phyloP scores from a whole-genome alignment of 2,797 vertebrate species.

The Erpetoichthys calabaricus region DNA sequence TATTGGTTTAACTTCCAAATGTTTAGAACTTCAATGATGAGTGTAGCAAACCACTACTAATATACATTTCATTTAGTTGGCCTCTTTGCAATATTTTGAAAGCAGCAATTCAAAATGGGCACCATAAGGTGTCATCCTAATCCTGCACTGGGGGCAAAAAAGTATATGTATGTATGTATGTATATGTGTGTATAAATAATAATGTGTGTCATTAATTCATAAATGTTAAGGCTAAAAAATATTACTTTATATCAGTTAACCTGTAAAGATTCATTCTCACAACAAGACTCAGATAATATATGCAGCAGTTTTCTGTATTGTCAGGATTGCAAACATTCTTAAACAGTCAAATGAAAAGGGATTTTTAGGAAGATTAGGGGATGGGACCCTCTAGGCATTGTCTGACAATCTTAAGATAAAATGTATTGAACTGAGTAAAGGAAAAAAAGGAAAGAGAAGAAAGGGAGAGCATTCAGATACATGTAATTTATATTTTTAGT shows the following conservation, averaged over 20 bases:
- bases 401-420: slow-evolving; percentile 94
- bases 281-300: slow-evolving; percentile 51
- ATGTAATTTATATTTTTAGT: slow-evolving; percentile 28
- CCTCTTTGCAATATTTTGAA: too few species aligned
- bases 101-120: too few species aligned
- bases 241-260: slow-evolving; percentile 66
- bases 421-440: slow-evolving; percentile 46
- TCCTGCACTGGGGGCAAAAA: not conserved
- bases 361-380: slow-evolving; percentile 98
- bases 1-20: too few species aligned
- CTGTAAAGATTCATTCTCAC: slow-evolving; percentile 59
- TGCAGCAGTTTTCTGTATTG: slow-evolving; percentile 66
- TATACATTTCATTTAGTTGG: too few species aligned
- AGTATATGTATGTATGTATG: slow-evolving; percentile 4
- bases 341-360: slow-evolving; percentile 98
- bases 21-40: too few species aligned
- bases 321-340: slow-evolving; percentile 96
- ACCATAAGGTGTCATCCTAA: too few species aligned
- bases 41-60: too few species aligned
- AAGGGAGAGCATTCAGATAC: slow-evolving; percentile 16
- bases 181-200: slow-evolving; percentile 5
- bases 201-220: not conserved
- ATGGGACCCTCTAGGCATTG: slow-evolving; percentile 87
- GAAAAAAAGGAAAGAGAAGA: slow-evolving; percentile 28
- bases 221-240: slow-evolving; percentile 41